Base-by-base conservation (phyloP, 1,140 invertebrate species). In the Calycopis cecrops region DNA sequence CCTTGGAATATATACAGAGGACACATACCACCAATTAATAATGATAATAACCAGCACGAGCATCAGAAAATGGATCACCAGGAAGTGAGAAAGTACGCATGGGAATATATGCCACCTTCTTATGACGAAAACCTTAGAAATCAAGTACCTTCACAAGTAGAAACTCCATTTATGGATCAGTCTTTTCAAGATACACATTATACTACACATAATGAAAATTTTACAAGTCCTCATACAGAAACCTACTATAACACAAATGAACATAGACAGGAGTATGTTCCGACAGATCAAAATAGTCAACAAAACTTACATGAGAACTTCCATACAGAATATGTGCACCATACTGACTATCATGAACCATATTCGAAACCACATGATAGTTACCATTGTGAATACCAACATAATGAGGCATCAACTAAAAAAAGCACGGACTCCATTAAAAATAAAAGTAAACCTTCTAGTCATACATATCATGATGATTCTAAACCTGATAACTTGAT, bases 1-100 rank as follows among this genome's bases (percentile, higher is more conserved):
- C 90, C 91, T 1, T 92, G 91, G 91, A 78, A 90, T 17, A 72
- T 82, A 59, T 91, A 90, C 60, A 67, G 67, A 61, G 84, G 80
- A 52, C 59, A 83, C 56, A 79, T 85, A 48, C 74, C 67, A 4
- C 68, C 76, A 18, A 65, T 48, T 11, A 48, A 33, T 44, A 59
- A 65, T 6, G 59, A 70, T 38, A 48, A 42, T 1, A 51, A 14
- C 18, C 55, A 54, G 28, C 63, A 44, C 40, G 54, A 64, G 18
- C 51, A 57, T 55, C 63, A 55, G 21, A 28, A 28, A 48, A 6
- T 55, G 33, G 65, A 75, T 55, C 55, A 75, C 60, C 64, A 69
- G 42, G 67, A 76, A 51, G 70, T 80, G 33, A 73, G 72, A 72
- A 72, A 71, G 62, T 72, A 79, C 60, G 73, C 67, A n/a, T 76